Percentiles rank a stretch among this genome's conserved stretches.
These are phyloP conservation scores for Nematolebias whitei DNA, from an alignment of 2,113 vertebrate species.

Conservation along the genomic window DNA sequence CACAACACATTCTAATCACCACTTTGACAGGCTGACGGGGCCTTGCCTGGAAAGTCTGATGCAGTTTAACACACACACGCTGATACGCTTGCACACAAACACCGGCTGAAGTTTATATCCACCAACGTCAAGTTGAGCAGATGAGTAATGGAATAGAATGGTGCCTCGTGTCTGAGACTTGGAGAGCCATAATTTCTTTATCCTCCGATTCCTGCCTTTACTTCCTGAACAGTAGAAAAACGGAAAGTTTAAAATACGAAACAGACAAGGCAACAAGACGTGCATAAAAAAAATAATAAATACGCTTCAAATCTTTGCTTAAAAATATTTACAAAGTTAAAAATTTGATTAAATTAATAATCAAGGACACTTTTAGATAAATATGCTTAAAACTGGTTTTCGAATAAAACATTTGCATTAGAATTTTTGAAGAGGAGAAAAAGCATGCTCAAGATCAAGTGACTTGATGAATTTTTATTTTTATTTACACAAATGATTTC, in stretches of 20 bases:
- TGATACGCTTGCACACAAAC: not conserved
- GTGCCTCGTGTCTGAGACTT: constrained; percentile 18
- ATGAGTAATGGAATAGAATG: constrained; percentile 41
- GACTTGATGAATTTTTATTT: too few relatives aligned
- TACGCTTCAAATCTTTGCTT: too few relatives aligned
- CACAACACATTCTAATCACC: constrained; percentile 61
- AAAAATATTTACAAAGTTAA: too few relatives aligned
- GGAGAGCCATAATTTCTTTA: not conserved
- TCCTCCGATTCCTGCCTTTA: not conserved
- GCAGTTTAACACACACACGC: not conserved
- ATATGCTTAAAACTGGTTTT: too few relatives aligned
- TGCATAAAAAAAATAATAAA: constrained; percentile 27
- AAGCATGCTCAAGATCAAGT: too few relatives aligned
- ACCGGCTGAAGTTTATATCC: constrained; percentile 3
- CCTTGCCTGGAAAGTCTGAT: constrained; percentile 37
- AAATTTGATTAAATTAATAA: too few relatives aligned
- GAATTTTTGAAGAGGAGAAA: too few relatives aligned
- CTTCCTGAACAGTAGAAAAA: not conserved
- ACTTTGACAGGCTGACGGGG: constrained; percentile 41
- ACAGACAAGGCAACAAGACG: constrained; percentile 14
- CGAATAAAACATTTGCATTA: too few relatives aligned
- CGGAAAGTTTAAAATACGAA: constrained; percentile 13
- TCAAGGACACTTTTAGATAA: too few relatives aligned
- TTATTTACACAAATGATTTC: too few relatives aligned
- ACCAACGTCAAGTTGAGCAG: constrained; percentile 11